phyloP scores from a whole-genome alignment of 2,888 invertebrate genomes.

The Linnaemya vulpina region DNA sequence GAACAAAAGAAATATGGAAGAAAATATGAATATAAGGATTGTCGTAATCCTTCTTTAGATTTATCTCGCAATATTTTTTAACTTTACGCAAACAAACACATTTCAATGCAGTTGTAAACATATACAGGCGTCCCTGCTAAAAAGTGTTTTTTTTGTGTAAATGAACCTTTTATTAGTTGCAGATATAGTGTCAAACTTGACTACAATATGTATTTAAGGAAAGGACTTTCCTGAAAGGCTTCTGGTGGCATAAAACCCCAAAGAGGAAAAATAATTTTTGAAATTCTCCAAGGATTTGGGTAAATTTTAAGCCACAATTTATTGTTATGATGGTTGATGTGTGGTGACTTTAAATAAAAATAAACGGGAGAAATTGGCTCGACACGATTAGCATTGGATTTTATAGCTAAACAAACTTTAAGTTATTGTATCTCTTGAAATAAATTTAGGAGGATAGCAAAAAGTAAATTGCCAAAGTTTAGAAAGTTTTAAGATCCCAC shows the following conservation, averaged over 20 bases:
- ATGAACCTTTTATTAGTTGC: constrained; percentile 69
- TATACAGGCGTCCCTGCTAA: background rate
- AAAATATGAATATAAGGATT: constrained; percentile 50
- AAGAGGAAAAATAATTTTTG: constrained; percentile 6
- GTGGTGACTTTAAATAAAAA: background rate
- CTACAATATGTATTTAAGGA: background rate
- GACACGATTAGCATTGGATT: background rate
- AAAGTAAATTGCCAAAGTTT: too few species aligned
- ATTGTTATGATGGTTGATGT: background rate
- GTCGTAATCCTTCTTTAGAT: constrained; percentile 68
- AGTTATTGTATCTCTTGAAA: too few species aligned
- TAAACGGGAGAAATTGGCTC: background rate
- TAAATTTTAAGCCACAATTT: constrained; percentile 31
- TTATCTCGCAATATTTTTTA: constrained; percentile 54
- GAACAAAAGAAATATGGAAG: constrained; percentile 41
- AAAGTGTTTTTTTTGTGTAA: constrained; percentile 71
- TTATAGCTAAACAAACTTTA: background rate
- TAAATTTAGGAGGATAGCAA: too few species aligned
- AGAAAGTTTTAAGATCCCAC: too few species aligned
- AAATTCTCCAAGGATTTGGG: background rate
- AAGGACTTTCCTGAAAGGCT: background rate
- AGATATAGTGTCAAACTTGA: constrained; percentile 26
- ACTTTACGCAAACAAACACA: constrained; percentile 11
- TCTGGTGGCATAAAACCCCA: background rate
- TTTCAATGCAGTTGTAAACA: background rate